Evolutionary conservation across 2,888 invertebrate genomes (phyloP), one percentile per base, ranked within the genome.

Genomic region (Hirtodrosophila cameraria): DNA sequence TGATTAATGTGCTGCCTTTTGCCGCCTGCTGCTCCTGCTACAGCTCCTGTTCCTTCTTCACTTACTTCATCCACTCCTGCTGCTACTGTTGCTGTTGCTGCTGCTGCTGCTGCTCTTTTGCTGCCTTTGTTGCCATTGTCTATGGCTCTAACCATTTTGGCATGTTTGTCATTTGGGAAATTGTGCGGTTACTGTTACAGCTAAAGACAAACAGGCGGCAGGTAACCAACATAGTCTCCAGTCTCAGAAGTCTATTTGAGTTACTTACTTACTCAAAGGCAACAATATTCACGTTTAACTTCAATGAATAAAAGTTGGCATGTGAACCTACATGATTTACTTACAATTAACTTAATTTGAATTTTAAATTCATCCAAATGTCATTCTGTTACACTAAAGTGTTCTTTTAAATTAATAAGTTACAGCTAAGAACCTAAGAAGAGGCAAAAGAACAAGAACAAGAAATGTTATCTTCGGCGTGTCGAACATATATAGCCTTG

Each of bases 141-240:
- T 76, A 60, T 65, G 63, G 81, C 74, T 71, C 65, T 64, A 68
- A 83, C 79, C 86, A 65, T 82, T 87, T 86, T 87, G 82, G 86
- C 82, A 87, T 87, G 82, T 87, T 83, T 83, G 87, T 87, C 87
- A 83, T 83, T 83, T 87, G 80, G 86, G 87, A 83, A 87, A 87
- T 87, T 83, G 87, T 79, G 84, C 86, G 70, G 87, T 85, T 69
- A 87, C 87, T 71, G 78, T 85, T 75, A 70, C 70, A 75, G 85
- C 71, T 59, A 64, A 85, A 82, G 75, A 85, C 78, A 78, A 86
- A 82, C 82, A 74, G 77, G 63, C 80, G 62, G 81, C 76, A 77
- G 76, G 76, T 80, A 83, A 49, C 42, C 58, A 64, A 31, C 55
- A 38, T 36, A 41, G 9, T 31, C 52, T 30, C 4, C 52, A 27